Evolutionary conservation across 2,888 invertebrate genomes (phyloP).

Genomic region (Polydrusus pterygomalis): DNA sequence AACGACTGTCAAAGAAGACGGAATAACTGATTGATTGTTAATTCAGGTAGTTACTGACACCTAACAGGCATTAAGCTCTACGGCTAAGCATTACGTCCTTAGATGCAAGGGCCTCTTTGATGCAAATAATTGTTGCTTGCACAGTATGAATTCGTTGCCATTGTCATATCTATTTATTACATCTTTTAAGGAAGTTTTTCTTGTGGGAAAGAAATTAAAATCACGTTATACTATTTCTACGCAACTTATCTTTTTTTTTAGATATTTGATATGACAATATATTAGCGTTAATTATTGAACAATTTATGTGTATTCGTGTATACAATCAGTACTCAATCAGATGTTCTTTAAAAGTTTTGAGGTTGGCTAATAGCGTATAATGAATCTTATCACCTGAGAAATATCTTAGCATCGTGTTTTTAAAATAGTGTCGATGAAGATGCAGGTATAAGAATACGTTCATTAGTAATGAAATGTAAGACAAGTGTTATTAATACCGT

Average conservation of each 20-base stretch:
- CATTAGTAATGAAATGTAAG: slow-evolving; percentile 21
- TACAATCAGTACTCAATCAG: slow-evolving; percentile 54
- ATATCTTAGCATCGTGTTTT: slow-evolving; percentile 42
- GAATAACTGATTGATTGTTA: too few species aligned
- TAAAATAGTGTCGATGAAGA: slow-evolving; percentile 38
- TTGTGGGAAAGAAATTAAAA: too few species aligned
- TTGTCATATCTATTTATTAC: too few species aligned
- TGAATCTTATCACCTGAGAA: slow-evolving; percentile 50
- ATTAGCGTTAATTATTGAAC: slow-evolving; percentile 49
- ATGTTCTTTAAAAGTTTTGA: slow-evolving; percentile 50
- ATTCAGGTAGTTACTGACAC: too few species aligned
- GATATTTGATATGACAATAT: slow-evolving; percentile 17
- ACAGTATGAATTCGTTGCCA: too few species aligned
- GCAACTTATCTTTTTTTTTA: slow-evolving; percentile 2
- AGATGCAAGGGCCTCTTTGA: too few species aligned
- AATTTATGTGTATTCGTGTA: slow-evolving; percentile 53
- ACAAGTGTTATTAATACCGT: slow-evolving; percentile 1
- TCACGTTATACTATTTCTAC: background rate
- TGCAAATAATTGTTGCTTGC: too few species aligned
- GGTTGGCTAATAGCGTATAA: slow-evolving; percentile 52
- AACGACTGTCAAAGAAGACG: too few species aligned
- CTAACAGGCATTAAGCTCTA: too few species aligned
- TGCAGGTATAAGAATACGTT: slow-evolving; percentile 39
- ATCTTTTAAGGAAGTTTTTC: too few species aligned
- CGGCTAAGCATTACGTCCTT: too few species aligned